Conservation (phyloP, 2,888 invertebrate genomes). For the Corbicula japonica region DNA sequence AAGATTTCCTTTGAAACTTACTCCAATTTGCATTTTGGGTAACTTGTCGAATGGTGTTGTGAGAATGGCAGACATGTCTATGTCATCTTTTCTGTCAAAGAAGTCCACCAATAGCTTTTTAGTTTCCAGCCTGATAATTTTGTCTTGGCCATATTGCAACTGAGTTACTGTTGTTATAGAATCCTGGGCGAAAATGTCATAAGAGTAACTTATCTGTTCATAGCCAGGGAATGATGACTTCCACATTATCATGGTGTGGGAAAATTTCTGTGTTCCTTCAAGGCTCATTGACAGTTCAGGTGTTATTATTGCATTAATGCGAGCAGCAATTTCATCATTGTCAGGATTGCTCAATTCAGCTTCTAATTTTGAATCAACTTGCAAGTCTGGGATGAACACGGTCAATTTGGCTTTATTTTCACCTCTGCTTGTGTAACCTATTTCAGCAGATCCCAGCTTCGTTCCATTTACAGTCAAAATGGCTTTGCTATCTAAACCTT, state of each 20-base stretch:
- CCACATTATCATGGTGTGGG: constrained; percentile 17
- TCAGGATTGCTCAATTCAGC: constrained; percentile 22
- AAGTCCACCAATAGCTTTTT: too few relatives aligned
- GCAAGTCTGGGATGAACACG: constrained; percentile 33
- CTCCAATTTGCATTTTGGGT: constrained; percentile 21
- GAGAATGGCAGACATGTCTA: constrained; percentile 14
- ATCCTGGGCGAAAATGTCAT: constrained; percentile 20
- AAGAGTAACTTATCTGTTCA: constrained; percentile 36
- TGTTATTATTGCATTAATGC: constrained; percentile 19
- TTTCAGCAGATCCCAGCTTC: constrained; percentile 14
- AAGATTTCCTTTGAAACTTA: constrained; percentile 18
- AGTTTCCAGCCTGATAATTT: constrained; percentile 38
- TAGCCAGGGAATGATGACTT: constrained; percentile 53
- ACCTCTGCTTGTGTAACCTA: background rate
- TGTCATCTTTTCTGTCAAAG: too few relatives aligned
- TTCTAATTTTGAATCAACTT: constrained; percentile 40
- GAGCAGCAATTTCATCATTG: constrained; percentile 15
- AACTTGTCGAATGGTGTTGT: constrained; percentile 50
- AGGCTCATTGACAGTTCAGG: constrained; percentile 29
- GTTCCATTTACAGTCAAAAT: background rate
- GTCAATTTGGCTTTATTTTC: background rate
- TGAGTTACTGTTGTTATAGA: constrained; percentile 16
- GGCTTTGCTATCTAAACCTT: constrained; percentile 5
- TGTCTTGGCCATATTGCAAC: constrained; percentile 44
- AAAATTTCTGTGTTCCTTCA: constrained; percentile 35